These are phyloP conservation scores for Chaitophorus viminalis DNA, from an alignment of 2,888 invertebrate species.

Conservation along the genomic window DNA sequence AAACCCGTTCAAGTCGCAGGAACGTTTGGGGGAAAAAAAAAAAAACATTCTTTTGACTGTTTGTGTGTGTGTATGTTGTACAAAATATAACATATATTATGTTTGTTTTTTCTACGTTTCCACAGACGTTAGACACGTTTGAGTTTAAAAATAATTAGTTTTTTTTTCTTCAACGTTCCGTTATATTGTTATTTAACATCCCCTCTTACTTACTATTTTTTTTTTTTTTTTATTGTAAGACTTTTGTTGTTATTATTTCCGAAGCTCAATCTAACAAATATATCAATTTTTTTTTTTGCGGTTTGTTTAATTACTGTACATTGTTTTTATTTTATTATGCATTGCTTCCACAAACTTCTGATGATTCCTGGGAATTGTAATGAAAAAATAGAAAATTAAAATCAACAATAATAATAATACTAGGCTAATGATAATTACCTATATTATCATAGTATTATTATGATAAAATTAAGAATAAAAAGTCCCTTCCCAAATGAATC, in stretches of 20 bases:
- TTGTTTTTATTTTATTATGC: background rate
- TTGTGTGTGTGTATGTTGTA: background rate
- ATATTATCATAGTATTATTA: too few relatives aligned
- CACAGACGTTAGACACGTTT: background rate
- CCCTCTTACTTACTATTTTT: background rate
- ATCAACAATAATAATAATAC: too few relatives aligned
- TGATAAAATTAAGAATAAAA: too few relatives aligned
- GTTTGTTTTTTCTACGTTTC: background rate
- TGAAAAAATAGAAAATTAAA: background rate
- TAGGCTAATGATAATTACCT: too few relatives aligned
- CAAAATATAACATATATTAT: background rate
- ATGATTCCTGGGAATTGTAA: background rate
- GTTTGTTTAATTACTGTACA: conserved; percentile 32
- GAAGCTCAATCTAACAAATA: conserved; percentile 61
- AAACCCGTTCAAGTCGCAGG: background rate
- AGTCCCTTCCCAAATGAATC: background rate
- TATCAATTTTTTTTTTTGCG: conserved; percentile 44
- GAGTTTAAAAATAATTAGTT: background rate
- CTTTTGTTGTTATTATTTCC: conserved; percentile 45
- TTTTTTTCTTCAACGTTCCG: conserved; percentile 7
- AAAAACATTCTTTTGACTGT: background rate
- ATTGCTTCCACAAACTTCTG: background rate
- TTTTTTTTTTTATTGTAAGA: conserved; percentile 29
- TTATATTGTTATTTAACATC: background rate
- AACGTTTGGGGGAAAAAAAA: background rate